phyloP scores from a whole-genome alignment of 2,888 invertebrate genomes.

The Zhuqinia jingwanae region DNA sequence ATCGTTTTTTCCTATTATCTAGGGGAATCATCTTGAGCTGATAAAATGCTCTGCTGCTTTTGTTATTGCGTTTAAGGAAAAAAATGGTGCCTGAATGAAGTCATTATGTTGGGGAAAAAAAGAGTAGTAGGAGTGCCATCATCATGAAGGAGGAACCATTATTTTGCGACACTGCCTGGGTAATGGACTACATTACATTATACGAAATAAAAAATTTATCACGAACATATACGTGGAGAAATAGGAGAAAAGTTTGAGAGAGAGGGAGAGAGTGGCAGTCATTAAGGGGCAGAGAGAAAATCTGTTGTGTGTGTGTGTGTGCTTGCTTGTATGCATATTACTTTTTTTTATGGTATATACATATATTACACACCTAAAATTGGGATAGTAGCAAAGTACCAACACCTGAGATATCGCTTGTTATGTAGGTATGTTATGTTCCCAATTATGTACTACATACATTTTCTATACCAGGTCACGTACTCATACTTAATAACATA shows the following conservation, averaged over 20 bases:
- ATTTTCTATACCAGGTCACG: too few relatives aligned
- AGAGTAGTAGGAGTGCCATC: conserved; percentile 11
- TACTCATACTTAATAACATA: too few relatives aligned
- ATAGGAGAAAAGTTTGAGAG: conserved; percentile 9
- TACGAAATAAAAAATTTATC: conserved; percentile 50
- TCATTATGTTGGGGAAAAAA: conserved; percentile 33
- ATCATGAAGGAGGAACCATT: conserved; percentile 35
- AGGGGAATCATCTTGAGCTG: conserved; percentile 60
- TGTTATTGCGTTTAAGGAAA: conserved; percentile 49
- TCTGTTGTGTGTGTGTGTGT: neutral
- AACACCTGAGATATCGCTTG: too few relatives aligned
- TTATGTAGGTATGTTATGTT: too few relatives aligned
- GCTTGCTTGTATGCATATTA: neutral
- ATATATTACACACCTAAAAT: neutral
- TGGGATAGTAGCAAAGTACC: too few relatives aligned
- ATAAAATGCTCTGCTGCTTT: conserved; percentile 37
- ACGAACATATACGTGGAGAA: neutral
- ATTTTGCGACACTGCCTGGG: conserved; percentile 48
- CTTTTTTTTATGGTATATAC: neutral
- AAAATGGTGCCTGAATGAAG: conserved; percentile 23
- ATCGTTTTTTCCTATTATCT: conserved; percentile 45
- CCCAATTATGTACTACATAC: too few relatives aligned
- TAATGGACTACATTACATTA: conserved; percentile 36
- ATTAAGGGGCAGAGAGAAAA: neutral
- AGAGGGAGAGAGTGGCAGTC: conserved; percentile 14